phyloP scores from a whole-genome alignment of 2,797 vertebrate species.

The Diceros bicornis region DNA sequence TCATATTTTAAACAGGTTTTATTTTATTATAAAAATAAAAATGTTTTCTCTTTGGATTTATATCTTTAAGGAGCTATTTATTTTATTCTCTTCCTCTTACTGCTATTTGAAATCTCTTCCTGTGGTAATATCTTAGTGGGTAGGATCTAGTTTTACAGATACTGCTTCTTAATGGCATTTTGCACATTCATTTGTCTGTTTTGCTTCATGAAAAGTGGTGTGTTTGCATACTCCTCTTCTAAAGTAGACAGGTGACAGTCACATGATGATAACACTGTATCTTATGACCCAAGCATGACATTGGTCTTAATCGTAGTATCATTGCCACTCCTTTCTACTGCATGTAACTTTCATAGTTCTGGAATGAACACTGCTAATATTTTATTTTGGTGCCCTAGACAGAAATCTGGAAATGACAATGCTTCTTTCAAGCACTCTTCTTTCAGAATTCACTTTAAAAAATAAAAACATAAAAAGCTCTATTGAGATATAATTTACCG shows the following conservation, averaged over 20 bases:
- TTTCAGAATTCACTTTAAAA: constrained; percentile 55
- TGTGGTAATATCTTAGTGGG: not conserved
- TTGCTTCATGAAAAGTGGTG: constrained; percentile 7
- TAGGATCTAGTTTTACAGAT: constrained; percentile 32
- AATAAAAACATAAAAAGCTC: not conserved
- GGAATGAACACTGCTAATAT: not conserved
- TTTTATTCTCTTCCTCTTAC: constrained; percentile 20
- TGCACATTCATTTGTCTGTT: not conserved
- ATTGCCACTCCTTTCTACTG: not conserved
- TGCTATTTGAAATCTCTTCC: constrained; percentile 43
- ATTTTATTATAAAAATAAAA: constrained; percentile 49
- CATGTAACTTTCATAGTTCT: not conserved
- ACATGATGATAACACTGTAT: not conserved
- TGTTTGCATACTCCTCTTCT: not conserved
- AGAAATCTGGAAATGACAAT: constrained; percentile 30
- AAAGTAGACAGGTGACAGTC: not conserved
- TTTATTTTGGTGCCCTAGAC: constrained; percentile 8
- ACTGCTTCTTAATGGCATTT: constrained; percentile 16
- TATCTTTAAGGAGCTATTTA: constrained; percentile 6
- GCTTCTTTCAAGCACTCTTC: constrained; percentile 1
- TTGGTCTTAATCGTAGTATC: not conserved
- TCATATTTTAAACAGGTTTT: constrained; percentile 48
- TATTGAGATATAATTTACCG: constrained; percentile 14
- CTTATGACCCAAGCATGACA: not conserved
- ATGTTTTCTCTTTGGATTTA: constrained; percentile 30